phyloP scores from a whole-genome alignment of 2,113 vertebrate species.

The Taxidea taxus region DNA sequence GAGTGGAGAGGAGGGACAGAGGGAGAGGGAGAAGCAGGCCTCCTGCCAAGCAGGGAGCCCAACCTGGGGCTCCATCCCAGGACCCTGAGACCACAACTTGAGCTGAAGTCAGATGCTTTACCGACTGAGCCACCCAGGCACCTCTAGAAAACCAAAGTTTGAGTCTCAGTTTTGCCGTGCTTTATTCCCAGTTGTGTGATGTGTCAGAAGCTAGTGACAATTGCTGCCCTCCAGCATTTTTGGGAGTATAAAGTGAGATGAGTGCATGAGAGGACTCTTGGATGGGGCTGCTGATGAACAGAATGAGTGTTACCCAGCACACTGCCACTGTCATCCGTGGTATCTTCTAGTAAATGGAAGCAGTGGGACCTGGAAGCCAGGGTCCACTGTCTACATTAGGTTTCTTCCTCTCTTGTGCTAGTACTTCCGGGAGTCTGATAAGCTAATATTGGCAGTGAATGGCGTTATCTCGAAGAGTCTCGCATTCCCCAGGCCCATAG shows the following conservation, averaged over 20 bases:
- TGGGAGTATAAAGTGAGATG: background rate
- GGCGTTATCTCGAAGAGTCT: background rate
- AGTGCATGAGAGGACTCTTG: background rate
- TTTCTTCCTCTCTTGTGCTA: background rate
- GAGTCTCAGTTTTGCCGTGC: background rate
- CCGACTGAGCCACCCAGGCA: background rate
- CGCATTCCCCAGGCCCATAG: background rate
- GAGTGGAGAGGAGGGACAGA: background rate
- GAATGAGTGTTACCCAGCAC: background rate
- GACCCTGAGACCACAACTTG: background rate
- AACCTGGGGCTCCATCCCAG: background rate
- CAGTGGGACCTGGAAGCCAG: background rate
- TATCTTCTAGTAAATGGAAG: background rate
- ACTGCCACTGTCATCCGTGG: fast-evolving
- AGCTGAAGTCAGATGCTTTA: background rate
- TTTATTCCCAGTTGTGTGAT: background rate
- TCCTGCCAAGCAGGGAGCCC: background rate
- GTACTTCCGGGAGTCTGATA: background rate
- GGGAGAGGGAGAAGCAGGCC: background rate
- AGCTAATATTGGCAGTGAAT: background rate
- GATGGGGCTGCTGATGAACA: background rate
- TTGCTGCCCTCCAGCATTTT: background rate
- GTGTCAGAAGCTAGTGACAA: background rate
- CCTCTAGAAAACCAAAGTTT: background rate
- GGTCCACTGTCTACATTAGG: background rate